Base-by-base conservation (phyloP, 2,888 invertebrate species). In the Scelioninae gen. 1 region DNA sequence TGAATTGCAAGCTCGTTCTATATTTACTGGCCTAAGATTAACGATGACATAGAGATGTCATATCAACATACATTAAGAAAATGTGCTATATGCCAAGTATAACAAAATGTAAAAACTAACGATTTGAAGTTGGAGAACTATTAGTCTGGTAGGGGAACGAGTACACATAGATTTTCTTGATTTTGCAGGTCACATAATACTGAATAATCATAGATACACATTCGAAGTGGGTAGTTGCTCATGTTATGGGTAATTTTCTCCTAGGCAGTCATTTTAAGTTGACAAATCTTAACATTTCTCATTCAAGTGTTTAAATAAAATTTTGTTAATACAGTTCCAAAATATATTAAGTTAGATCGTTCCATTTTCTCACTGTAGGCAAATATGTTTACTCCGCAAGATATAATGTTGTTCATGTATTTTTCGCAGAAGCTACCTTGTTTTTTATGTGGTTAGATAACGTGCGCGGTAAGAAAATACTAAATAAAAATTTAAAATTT, bases 211-310 rank as follows among this genome's bases (percentile, higher is more conserved):
- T 45, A 1, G 84, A 84, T 38, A 23, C 68, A 0, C 47, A 38
- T 78, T 91, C 92, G 0, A 93, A 93, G 78, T 93, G 92, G 92
- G 87, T 90, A 0, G 92, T 93, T 75, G 68, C 77, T 53, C 63
- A 75, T 43, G 62, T 75, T 34, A 76, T 81, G 82, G n/a, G 16
- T n/a, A 53, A 58, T n/a, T n/a, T n/a, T n/a, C n/a, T n/a, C n/a
- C n/a, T n/a, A n/a, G n/a, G n/a, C n/a, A n/a, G n/a, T n/a, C n/a
- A n/a, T n/a, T n/a, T n/a, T n/a, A n/a, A n/a, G n/a, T n/a, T n/a
- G n/a, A n/a, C n/a, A n/a, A n/a, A n/a, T n/a, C n/a, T n/a, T n/a
- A n/a, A n/a, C n/a, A n/a, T n/a, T n/a, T n/a, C n/a, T n/a, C n/a
- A n/a, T n/a, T n/a, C n/a, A n/a, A n/a, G n/a, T n/a, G n/a, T n/a